phyloP scores from a whole-genome alignment of 1,140 invertebrate species.

The Dendrolimus kikuchii region DNA sequence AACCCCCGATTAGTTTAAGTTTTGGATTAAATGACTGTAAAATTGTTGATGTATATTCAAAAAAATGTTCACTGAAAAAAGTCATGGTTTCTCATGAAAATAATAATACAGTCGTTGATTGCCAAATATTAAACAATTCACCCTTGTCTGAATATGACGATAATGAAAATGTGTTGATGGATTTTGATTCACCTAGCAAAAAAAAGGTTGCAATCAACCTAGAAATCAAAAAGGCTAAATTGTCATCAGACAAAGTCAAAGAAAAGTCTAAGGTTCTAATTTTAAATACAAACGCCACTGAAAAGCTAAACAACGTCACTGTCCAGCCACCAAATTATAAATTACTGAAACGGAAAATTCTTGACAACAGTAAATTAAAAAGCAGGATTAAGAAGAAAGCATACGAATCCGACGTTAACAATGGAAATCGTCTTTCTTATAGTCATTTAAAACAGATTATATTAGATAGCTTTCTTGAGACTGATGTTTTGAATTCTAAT shows the following conservation, averaged over 20 bases:
- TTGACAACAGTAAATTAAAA: slow-evolving; percentile 33
- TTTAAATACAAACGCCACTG: slow-evolving; percentile 60
- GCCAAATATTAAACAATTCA: slow-evolving; percentile 32
- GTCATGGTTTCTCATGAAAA: slow-evolving; percentile 26
- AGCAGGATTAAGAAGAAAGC: slow-evolving; percentile 13
- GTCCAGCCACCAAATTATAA: slow-evolving; percentile 63
- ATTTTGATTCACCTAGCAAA: slow-evolving; percentile 9
- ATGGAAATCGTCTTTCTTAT: slow-evolving; percentile 16
- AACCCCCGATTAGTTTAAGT: slow-evolving; percentile 27
- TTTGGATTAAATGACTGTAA: slow-evolving; percentile 36
- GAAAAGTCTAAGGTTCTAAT: slow-evolving; percentile 55
- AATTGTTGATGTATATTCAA: slow-evolving; percentile 30
- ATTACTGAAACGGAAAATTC: slow-evolving; percentile 50
- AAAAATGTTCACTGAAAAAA: slow-evolving; percentile 36
- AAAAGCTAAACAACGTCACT: slow-evolving; percentile 56
- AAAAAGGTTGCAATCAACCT: slow-evolving; percentile 47
- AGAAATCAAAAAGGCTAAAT: slow-evolving; percentile 58
- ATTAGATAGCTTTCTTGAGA: slow-evolving; percentile 38
- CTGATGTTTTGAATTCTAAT: slow-evolving; percentile 23
- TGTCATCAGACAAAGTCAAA: slow-evolving; percentile 27
- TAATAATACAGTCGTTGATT: slow-evolving; percentile 30
- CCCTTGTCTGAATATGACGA: slow-evolving; percentile 21
- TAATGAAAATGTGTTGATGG: slow-evolving; percentile 18
- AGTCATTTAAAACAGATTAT: slow-evolving; percentile 36
- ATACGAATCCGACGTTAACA: slow-evolving; percentile 10